These are phyloP conservation scores for Microtus pennsylvanicus DNA, from an alignment of 2,113 vertebrate genomes.

Conservation along the genomic window DNA sequence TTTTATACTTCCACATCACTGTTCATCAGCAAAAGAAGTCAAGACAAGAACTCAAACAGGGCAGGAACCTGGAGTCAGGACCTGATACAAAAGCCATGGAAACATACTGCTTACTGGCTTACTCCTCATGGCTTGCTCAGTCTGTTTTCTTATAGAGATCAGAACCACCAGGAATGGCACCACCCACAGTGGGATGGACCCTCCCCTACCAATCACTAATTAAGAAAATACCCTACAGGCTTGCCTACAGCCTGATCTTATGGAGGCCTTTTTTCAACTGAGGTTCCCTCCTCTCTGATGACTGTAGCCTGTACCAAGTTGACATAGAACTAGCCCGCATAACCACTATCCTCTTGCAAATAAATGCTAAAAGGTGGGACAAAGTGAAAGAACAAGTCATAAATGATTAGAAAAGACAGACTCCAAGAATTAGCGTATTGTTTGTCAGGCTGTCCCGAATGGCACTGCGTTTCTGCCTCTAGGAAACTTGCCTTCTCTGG, in stretches of 20 bases:
- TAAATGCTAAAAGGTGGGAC: neutral
- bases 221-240: no score
- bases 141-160: neutral
- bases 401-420: neutral
- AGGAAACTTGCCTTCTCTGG: neutral
- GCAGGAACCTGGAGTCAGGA: neutral
- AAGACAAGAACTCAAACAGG: neutral
- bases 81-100: neutral
- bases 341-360: neutral
- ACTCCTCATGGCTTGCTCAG: neutral
- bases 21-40: neutral
- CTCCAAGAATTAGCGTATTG: neutral
- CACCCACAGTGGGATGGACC: no score
- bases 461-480: neutral
- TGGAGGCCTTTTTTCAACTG: neutral
- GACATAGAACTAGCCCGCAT: neutral
- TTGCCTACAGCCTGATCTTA: neutral
- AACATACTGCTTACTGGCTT: neutral
- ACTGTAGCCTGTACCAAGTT: neutral
- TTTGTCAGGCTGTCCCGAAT: neutral
- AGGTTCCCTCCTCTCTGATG: neutral
- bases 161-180: neutral
- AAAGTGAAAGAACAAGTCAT: neutral
- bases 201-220: no score
- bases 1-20: neutral